Conservation (phyloP, 1,140 invertebrate genomes). For the Hylaeus anthracinus region DNA sequence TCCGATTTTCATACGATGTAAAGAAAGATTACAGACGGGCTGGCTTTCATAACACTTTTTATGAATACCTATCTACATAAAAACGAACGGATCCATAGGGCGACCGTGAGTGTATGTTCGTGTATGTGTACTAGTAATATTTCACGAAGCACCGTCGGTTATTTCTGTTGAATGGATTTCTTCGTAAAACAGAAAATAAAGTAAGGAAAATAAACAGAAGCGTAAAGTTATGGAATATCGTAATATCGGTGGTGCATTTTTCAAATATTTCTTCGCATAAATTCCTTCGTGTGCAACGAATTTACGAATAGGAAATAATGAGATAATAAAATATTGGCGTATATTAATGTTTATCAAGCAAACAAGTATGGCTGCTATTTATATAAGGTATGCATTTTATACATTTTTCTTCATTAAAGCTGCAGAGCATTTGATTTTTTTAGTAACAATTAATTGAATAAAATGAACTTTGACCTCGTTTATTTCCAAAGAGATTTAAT, state of each 20-base stretch:
- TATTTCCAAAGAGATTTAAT: too few relatives aligned
- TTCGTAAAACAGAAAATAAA: not conserved
- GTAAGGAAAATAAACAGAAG: not conserved
- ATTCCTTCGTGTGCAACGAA: not conserved
- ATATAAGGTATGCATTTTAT: too few relatives aligned
- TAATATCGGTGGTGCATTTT: not conserved
- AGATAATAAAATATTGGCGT: not conserved
- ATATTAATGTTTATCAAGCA: not conserved
- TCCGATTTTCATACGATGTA: slow-evolving; percentile 14
- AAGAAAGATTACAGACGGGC: slow-evolving; percentile 36
- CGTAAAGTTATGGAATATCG: not conserved
- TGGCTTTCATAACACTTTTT: slow-evolving; percentile 50
- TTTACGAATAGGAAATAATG: not conserved
- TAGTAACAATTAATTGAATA: too few relatives aligned
- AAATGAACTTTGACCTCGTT: too few relatives aligned
- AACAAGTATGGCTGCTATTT: not conserved
- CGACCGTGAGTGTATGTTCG: not conserved
- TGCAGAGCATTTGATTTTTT: too few relatives aligned
- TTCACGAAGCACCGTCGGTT: not conserved
- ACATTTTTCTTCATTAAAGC: too few relatives aligned
- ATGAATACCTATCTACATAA: slow-evolving; percentile 31
- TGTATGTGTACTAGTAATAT: not conserved
- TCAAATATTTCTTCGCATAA: not conserved
- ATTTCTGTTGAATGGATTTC: not conserved
- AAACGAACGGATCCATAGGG: slow-evolving; percentile 25